Conservation (phyloP, 1,140 invertebrate species). For the Drosophila bocqueti region DNA sequence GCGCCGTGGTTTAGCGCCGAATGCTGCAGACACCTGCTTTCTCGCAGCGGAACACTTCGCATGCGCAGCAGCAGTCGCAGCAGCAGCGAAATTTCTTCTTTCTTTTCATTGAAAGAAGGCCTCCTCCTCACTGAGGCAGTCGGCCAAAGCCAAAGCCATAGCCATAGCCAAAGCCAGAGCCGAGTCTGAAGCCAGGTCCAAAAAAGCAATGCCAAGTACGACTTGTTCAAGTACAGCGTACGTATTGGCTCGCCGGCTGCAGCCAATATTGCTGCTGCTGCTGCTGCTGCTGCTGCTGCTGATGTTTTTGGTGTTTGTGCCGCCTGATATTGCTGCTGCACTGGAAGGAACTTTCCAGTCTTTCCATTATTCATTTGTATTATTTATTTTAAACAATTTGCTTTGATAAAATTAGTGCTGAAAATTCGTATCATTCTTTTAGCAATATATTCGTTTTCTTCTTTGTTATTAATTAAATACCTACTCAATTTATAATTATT, state of each 20-base stretch:
- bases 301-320: constrained; percentile 19
- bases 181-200: constrained; percentile 14
- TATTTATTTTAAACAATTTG: too few relatives aligned
- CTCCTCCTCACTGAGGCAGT: constrained; percentile 55
- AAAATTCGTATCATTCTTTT: too few relatives aligned
- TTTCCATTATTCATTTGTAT: neutral
- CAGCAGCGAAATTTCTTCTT: constrained; percentile 72
- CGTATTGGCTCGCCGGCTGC: constrained; percentile 30
- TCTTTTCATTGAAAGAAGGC: constrained; percentile 66
- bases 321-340: constrained; percentile 7
- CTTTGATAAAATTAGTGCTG: too few relatives aligned
- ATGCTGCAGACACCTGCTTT: constrained; percentile 85
- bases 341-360: neutral
- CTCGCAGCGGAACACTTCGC: constrained; percentile 85
- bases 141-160: constrained; percentile 43
- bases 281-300: constrained; percentile 3
- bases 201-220: constrained; percentile 48
- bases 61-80: constrained; percentile 72
- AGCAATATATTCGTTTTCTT: too few relatives aligned
- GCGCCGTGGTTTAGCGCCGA: constrained; percentile 85
- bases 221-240: constrained; percentile 50
- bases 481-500: too few relatives aligned
- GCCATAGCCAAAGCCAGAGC: neutral
- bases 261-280: constrained; percentile 23
- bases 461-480: too few relatives aligned